Evolutionary conservation across 37 sponge, comb jelly and placozoan genomes (phyloP), one percentile per base, ranked within the genome.

Genomic region (Halisarca cf. caerulea): DNA sequence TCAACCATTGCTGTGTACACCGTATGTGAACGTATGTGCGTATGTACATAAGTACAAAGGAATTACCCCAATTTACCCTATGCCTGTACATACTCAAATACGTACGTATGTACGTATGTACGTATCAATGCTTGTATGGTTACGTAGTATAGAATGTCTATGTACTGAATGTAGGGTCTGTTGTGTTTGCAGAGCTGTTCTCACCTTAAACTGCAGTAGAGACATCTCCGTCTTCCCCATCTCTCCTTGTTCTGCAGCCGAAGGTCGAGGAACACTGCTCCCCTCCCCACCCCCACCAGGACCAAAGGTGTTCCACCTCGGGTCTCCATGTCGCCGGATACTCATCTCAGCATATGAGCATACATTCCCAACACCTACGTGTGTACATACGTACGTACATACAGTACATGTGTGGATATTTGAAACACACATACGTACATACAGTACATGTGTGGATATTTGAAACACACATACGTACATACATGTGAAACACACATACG

Each of bases 161-260:
- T 11, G 17, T 55, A 55, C 57, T 55, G 57, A 55, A 55, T 55
- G 57, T 55, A 17, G 17, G 57, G 17, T 20, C 17, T 55, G 57
- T 20, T 55, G 57, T 11, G 17, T 55, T 55, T 55, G 17, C 17
- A 37, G 23, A 14, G 23, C 36, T 27, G 27, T 24, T 39, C 90
- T 91, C 60, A 98, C 95, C 59, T 91, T 83, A 80, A 98, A 98
- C 80, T 94, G 62, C 27, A 98, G 66, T 21, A 98, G 93, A 35
- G 99, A 98, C 66, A 95, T 79, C 60, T 98, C 99, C 8, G 97
- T 98, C 74, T 98, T 98, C 0, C 99, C 99, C 66, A 96, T 70
- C 55, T 96, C 93, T 3, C 95, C 95, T 62, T 92, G 93, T 37
- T 94, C 93, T 11, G 83, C 41, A 5, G 80, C 83, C 17, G 60